Evolutionary conservation across 2,797 vertebrate genomes (phyloP).

Genomic region (Stomatorhinus walkeri): DNA sequence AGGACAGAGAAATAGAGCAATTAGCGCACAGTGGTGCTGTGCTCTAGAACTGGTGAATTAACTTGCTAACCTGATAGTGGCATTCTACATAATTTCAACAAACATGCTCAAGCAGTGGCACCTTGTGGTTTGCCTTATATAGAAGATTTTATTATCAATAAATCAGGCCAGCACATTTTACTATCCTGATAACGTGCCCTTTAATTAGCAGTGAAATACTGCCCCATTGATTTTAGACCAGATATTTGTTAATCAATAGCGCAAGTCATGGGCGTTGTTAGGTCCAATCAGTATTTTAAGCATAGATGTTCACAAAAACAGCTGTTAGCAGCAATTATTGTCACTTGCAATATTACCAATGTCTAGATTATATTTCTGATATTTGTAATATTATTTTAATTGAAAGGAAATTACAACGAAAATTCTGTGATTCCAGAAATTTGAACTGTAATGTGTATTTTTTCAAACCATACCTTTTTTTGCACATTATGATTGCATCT

Average conservation of each 20-base stretch:
- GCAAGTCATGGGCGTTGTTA: not conserved
- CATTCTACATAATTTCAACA: not conserved
- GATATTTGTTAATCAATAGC: not conserved
- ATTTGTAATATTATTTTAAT: not conserved
- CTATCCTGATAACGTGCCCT: not conserved
- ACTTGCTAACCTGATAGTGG: not conserved
- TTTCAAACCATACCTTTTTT: not conserved
- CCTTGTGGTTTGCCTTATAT: not conserved
- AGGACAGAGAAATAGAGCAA: not conserved
- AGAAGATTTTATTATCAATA: not conserved
- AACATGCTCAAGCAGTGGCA: not conserved
- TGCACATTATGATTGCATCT: not conserved
- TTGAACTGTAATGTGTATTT: not conserved
- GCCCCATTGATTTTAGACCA: not conserved
- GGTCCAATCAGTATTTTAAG: not conserved
- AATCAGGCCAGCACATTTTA: not conserved
- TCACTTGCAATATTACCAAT: not conserved
- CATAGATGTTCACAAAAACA: not conserved
- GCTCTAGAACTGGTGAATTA: not conserved
- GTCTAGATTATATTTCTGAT: not conserved
- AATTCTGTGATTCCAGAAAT: not conserved
- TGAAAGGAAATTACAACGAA: not conserved
- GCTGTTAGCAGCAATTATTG: not conserved
- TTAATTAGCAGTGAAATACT: not conserved
- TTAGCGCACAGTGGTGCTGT: not conserved